Evolutionary conservation across 2,888 invertebrate species (phyloP).

Genomic region (Atrina japonica): DNA sequence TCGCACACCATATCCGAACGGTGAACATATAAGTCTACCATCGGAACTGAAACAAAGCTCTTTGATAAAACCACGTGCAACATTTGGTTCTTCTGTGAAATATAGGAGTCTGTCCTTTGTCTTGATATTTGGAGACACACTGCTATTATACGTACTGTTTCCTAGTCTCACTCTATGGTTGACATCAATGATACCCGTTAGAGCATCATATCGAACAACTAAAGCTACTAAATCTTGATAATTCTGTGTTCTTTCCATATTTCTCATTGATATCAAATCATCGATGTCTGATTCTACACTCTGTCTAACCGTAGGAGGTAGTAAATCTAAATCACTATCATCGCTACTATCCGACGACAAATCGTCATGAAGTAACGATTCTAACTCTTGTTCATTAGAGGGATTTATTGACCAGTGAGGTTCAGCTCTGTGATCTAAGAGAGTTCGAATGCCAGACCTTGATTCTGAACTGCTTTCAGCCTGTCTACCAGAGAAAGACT

Average conservation of each 20-base stretch:
- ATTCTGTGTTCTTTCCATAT: not conserved
- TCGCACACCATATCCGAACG: slow-evolving; percentile 92
- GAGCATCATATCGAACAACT: slow-evolving; percentile 23
- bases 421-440: not conserved
- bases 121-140: not conserved
- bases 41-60: slow-evolving; percentile 95
- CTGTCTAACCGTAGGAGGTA: slow-evolving; percentile 4
- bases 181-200: slow-evolving; percentile 22
- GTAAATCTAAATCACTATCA: slow-evolving; percentile 18
- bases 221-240: slow-evolving; percentile 25
- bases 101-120: slow-evolving; percentile 89
- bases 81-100: slow-evolving; percentile 92
- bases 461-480: not conserved
- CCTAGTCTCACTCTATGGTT: slow-evolving; percentile 22
- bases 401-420: slow-evolving; percentile 9
- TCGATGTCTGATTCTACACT: slow-evolving; percentile 4
- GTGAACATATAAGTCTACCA: slow-evolving; percentile 94
- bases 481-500: not conserved
- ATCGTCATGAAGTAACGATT: slow-evolving; percentile 25
- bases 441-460: too few relatives aligned
- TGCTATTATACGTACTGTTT: not conserved
- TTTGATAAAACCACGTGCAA: slow-evolving; percentile 95
- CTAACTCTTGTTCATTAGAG: slow-evolving; percentile 15
- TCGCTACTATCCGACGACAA: slow-evolving; percentile 21
- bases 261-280: slow-evolving; percentile 1